Evolutionary conservation across 2,888 invertebrate genomes (phyloP).

Genomic region (Sphecodes monilicornis): DNA sequence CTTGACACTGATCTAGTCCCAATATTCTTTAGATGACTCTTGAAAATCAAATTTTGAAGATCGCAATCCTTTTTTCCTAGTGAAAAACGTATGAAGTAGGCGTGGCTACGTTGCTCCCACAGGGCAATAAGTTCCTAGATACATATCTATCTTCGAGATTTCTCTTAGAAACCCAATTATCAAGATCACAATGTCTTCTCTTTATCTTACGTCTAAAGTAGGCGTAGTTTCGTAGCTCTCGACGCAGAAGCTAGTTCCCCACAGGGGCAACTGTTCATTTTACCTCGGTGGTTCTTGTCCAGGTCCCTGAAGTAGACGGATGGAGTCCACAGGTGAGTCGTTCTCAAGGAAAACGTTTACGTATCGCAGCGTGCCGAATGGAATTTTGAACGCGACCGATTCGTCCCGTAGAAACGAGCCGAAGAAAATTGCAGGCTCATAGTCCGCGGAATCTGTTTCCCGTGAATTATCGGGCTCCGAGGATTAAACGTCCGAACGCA

Average conservation of each 20-base stretch:
- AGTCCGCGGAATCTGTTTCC: slow-evolving; percentile 38
- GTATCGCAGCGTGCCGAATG: background rate
- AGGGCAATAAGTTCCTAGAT: background rate
- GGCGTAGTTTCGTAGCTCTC: background rate
- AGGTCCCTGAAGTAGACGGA: background rate
- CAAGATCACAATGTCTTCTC: background rate
- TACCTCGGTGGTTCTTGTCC: background rate
- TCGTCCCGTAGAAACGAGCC: slow-evolving; percentile 8
- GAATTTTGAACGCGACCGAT: slow-evolving; percentile 32
- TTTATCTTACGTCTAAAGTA: no score
- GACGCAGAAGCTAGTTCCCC: background rate
- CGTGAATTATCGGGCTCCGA: slow-evolving; percentile 52
- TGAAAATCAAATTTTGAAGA: background rate
- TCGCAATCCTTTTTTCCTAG: background rate
- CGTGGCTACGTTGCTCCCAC: background rate
- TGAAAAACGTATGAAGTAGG: background rate
- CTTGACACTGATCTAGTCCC: background rate
- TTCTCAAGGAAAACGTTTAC: background rate
- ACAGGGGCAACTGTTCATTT: background rate
- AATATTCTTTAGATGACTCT: no score
- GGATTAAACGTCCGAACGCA: slow-evolving; percentile 52
- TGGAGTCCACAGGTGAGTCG: background rate
- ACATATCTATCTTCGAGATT: background rate
- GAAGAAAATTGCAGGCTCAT: slow-evolving; percentile 54
- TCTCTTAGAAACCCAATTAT: background rate